phyloP scores from a whole-genome alignment of 2,888 invertebrate species.

The Belgica antarctica region DNA sequence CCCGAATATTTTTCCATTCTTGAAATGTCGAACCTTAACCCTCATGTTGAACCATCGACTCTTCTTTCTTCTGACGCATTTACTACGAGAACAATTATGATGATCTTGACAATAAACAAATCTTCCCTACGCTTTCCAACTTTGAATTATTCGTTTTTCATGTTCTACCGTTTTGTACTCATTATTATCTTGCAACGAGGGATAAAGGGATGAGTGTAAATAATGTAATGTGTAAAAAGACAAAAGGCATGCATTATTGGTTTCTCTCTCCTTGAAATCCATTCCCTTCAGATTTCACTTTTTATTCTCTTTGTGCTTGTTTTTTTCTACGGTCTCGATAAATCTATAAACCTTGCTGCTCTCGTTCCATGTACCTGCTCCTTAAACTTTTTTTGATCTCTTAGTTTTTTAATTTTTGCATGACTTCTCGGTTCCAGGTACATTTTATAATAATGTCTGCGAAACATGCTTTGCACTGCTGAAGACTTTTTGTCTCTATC shows the following conservation, averaged over 20 bases:
- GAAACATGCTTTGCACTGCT: background rate
- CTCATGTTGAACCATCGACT: no score
- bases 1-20: no score
- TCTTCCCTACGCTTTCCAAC: background rate
- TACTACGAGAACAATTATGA: no score
- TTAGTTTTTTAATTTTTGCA: conserved; percentile 2
- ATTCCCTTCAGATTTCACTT: conserved; percentile 26
- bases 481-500: no score
- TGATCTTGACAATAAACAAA: conserved; percentile 15
- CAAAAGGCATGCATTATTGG: background rate
- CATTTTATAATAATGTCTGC: conserved; percentile 21
- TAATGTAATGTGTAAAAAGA: background rate
- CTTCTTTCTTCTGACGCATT: no score
- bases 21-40: no score
- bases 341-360: conserved; percentile 3
- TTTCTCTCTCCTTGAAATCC: background rate
- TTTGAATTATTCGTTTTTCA: background rate
- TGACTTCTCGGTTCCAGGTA: conserved; percentile 26
- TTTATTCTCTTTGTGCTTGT: conserved; percentile 17
- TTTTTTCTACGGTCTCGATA: conserved; percentile 16
- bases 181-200: conserved; percentile 20
- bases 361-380: conserved; percentile 23
- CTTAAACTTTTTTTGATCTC: background rate
- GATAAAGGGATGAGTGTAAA: conserved; percentile 6
- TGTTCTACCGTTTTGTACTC: background rate